Evolutionary conservation across 2,888 invertebrate genomes (phyloP).

Genomic region (Crocallis elinguaria): DNA sequence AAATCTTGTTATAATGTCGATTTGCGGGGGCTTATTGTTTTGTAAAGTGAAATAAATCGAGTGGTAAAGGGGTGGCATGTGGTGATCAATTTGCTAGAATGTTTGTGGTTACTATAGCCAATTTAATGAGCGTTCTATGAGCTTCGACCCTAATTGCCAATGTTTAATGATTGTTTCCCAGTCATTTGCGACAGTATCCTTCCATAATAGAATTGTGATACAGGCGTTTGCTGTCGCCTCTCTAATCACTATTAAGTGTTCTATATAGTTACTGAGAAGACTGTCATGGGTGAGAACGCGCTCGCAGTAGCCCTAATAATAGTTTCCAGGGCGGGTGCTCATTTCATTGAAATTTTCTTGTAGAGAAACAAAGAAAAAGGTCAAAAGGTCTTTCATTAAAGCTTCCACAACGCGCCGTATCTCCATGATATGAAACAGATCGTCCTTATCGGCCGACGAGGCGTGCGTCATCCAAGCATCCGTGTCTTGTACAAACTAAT

Average conservation of each 20-base stretch:
- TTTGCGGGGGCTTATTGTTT: constrained; percentile 62
- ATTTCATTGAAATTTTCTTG: too few relatives aligned
- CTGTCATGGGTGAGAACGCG: too few relatives aligned
- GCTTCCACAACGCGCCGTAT: not conserved
- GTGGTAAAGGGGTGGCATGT: constrained; percentile 52
- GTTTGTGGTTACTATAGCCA: constrained; percentile 1
- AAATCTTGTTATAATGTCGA: constrained; percentile 67
- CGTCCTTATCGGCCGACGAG: constrained; percentile 39
- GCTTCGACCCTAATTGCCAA: not conserved
- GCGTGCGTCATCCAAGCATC: constrained; percentile 29
- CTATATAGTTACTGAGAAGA: too few relatives aligned
- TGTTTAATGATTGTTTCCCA: not conserved
- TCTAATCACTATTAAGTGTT: too few relatives aligned
- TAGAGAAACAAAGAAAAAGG: too few relatives aligned
- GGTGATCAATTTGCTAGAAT: constrained; percentile 26
- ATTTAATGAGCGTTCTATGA: constrained; percentile 10
- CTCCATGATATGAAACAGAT: constrained; percentile 11
- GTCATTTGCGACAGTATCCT: too few relatives aligned
- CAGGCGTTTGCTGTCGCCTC: too few relatives aligned
- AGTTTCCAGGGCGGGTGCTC: too few relatives aligned
- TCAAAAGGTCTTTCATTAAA: not conserved
- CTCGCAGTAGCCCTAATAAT: too few relatives aligned
- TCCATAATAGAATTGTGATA: too few relatives aligned
- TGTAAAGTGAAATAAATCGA: constrained; percentile 61
- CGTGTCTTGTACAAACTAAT: constrained; percentile 62